These are phyloP conservation scores for Periophthalmodon schlosseri DNA, from an alignment of 2,113 vertebrate genomes.

Conservation along the genomic window DNA sequence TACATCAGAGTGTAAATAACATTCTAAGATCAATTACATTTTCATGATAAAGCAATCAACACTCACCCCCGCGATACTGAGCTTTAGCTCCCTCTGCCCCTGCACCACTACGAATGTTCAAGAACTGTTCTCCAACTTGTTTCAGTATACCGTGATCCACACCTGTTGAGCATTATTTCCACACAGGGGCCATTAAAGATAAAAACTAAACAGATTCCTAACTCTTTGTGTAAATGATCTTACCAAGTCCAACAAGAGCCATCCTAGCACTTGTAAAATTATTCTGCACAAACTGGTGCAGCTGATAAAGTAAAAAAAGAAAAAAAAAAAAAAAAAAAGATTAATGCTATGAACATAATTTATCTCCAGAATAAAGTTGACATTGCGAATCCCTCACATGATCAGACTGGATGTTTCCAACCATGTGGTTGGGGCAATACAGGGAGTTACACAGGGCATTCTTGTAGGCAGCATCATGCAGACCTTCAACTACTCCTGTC, in stretches of 20 bases:
- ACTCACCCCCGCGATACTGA: slow-evolving; percentile 87
- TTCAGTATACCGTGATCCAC: slow-evolving; percentile 87
- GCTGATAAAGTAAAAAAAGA: slow-evolving; percentile 40
- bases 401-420: slow-evolving; percentile 87
- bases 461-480: slow-evolving; percentile 89
- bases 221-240: slow-evolving; percentile 20
- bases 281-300: slow-evolving; percentile 78
- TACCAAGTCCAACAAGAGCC: slow-evolving; percentile 94
- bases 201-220: background rate
- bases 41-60: background rate
- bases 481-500: slow-evolving; percentile 86
- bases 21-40: background rate
- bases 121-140: slow-evolving; percentile 92
- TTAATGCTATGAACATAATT: background rate
- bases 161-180: slow-evolving; percentile 71
- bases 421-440: slow-evolving; percentile 89
- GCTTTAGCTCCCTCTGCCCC: slow-evolving; percentile 81
- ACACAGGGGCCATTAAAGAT: background rate
- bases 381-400: slow-evolving; percentile 75
- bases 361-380: background rate
- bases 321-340: background rate
- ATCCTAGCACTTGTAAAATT: slow-evolving; percentile 90
- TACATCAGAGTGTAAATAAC: no score
- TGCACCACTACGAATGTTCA: slow-evolving; percentile 90
- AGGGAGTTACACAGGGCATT: slow-evolving; percentile 89